phyloP scores from a whole-genome alignment of 2,797 vertebrate species.

The Rhinatrema bivittatum region DNA sequence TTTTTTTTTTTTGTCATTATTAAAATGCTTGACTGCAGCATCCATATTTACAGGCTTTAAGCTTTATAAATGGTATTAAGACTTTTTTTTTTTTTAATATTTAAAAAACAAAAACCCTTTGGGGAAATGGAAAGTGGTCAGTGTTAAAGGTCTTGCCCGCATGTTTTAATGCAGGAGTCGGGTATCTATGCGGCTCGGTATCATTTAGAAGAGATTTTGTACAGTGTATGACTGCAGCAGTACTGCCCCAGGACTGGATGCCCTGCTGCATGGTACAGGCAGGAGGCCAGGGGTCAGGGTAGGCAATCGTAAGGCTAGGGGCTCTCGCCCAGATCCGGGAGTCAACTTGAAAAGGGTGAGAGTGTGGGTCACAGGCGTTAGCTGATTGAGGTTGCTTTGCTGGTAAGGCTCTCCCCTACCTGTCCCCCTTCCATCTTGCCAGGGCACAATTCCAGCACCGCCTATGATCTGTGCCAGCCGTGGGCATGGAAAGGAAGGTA shows the following conservation, averaged over 20 bases:
- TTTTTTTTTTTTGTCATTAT: constrained; percentile 32
- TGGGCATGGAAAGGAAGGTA: too few species aligned
- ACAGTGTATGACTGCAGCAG: too few species aligned
- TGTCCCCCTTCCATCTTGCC: not conserved
- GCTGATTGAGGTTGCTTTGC: too few species aligned
- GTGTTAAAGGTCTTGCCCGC: constrained; percentile 2
- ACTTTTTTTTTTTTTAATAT: too few species aligned
- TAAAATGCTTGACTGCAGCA: constrained; percentile 20
- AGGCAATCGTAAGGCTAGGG: not conserved
- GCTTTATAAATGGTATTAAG: constrained; percentile 23
- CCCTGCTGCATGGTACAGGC: too few species aligned
- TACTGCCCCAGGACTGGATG: too few species aligned
- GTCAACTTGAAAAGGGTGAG: not conserved
- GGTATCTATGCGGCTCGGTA: constrained; percentile 1
- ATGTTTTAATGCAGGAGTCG: not conserved
- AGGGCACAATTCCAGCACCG: not conserved
- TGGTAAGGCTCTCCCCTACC: not conserved
- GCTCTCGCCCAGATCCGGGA: not conserved
- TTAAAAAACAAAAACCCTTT: too few species aligned
- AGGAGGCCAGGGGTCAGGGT: not conserved
- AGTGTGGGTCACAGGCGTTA: too few species aligned
- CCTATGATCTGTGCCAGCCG: not conserved
- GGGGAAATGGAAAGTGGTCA: constrained; percentile 2
- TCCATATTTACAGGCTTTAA: constrained; percentile 55
- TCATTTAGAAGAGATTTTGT: too few species aligned